phyloP scores from a whole-genome alignment of 1,140 invertebrate species.

The Drosophila orena region DNA sequence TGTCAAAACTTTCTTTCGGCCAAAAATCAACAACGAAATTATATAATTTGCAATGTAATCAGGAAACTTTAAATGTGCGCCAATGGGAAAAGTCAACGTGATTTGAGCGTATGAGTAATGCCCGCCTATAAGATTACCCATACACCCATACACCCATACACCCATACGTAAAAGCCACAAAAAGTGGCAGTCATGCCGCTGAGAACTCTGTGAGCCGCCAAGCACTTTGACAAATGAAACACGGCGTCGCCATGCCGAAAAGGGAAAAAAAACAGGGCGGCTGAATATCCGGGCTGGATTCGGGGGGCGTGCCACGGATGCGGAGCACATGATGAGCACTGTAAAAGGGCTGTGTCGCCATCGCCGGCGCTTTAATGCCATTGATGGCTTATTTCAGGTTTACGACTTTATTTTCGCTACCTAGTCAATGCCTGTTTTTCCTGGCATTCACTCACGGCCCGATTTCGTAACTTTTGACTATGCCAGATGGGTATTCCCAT shows the following conservation, averaged over 20 bases:
- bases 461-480: slow-evolving; percentile 79
- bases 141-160: no score
- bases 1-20: slow-evolving; percentile 47
- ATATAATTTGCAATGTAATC: slow-evolving; percentile 83
- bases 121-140: slow-evolving; percentile 79
- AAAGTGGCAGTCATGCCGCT: slow-evolving; percentile 50
- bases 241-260: slow-evolving; percentile 36
- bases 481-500: slow-evolving; percentile 16
- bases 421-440: slow-evolving; percentile 61
- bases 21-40: slow-evolving; percentile 78
- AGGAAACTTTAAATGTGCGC: slow-evolving; percentile 75
- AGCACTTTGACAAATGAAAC: slow-evolving; percentile 83
- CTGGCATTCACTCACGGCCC: slow-evolving; percentile 69
- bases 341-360: slow-evolving; percentile 63
- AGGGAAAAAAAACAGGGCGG: slow-evolving; percentile 2
- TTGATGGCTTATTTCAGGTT: slow-evolving; percentile 83
- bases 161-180: slow-evolving; percentile 78
- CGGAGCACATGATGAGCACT: slow-evolving; percentile 34
- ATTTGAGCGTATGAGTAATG: slow-evolving; percentile 74
- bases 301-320: slow-evolving; percentile 1
- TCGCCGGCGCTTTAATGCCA: slow-evolving; percentile 75
- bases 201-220: slow-evolving; percentile 35
- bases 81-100: slow-evolving; percentile 16
- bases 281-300: slow-evolving; percentile 1
- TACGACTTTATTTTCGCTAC: slow-evolving; percentile 82